Base-by-base conservation (phyloP, 2,113 vertebrate genomes). In the Lepidothrix coronata region DNA sequence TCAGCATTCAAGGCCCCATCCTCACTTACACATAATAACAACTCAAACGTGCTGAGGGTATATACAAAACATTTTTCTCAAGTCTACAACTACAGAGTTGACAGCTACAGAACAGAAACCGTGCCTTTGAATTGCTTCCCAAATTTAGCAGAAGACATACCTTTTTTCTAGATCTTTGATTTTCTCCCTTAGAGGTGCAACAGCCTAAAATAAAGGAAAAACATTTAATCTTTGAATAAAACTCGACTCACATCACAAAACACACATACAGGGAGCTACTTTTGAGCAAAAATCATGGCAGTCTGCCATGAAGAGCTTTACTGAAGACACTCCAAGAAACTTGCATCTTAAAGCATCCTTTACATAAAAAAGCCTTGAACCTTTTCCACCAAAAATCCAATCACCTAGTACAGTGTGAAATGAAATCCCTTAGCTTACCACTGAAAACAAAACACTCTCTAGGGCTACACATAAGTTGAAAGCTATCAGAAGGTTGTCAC, bases 161-260 rank as follows among this genome's bases (percentile, higher is more conserved):
- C 98, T 98, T 97, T 98, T 98, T 93, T 98, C 98, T 71, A 98
- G 96, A 95, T 98, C 98, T 97, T 97, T 97, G 92, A 98, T 98
- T 96, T 98, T 98, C 87, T 98, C 98, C 93, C 98, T 98, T 59
- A 98, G 97, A 84, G 98, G 98, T 79, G 97, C 98, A 95, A 98
- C 92, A 75, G 94, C 97, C 98, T 98, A 95, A 96, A 98, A 95
- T 12, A 88, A 95, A 96, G 18, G 37, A 97, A 82, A 24, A 83
- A 51, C 21, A 68, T 58, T 96, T 90, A 49, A 71, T 65, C 83
- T 92, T 68, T 84, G 41, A 94, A 25, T 0, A 51, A 46, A 91
- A 71, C 20, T 59, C 51, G 48, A 86, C 44, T 68, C 25, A 46
- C 17, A 68, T 54, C 49, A 85, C 11, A 65, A 85, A 91, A 59